These are phyloP conservation scores for Tolmerus cingulatus DNA, from an alignment of 2,888 invertebrate genomes.

Conservation along the genomic window DNA sequence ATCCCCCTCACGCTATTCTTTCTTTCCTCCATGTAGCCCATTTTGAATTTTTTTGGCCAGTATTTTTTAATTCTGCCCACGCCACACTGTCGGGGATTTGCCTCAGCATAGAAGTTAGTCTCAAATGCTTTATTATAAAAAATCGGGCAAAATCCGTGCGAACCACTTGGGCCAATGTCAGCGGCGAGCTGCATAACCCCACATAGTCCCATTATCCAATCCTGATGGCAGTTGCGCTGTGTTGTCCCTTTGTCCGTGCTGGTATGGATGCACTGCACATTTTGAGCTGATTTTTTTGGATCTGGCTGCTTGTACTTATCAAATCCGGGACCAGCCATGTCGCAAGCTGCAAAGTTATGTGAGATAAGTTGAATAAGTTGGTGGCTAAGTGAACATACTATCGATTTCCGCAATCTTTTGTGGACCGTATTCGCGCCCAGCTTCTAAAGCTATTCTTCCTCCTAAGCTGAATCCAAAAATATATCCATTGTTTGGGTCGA, in stretches of 20 bases:
- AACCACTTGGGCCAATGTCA: slow-evolving; percentile 49
- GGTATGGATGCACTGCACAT: slow-evolving; percentile 54
- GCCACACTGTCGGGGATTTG: slow-evolving; percentile 50
- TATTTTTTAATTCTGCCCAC: slow-evolving; percentile 25
- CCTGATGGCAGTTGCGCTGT: slow-evolving; percentile 53
- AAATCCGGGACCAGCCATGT: slow-evolving; percentile 53
- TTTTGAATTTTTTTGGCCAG: slow-evolving; percentile 51
- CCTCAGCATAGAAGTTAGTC: slow-evolving; percentile 51
- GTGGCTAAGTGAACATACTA: slow-evolving; percentile 43
- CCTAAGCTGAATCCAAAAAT: slow-evolving; percentile 54
- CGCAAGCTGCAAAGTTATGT: slow-evolving; percentile 49
- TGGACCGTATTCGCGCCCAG: slow-evolving; percentile 50
- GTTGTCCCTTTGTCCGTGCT: slow-evolving; percentile 52
- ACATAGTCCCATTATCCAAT: slow-evolving; percentile 55
- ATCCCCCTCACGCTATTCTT: slow-evolving; percentile 49
- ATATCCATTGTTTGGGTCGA: slow-evolving; percentile 50
- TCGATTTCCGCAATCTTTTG: slow-evolving; percentile 51
- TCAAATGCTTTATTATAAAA: slow-evolving; percentile 53
- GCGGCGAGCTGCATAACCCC: slow-evolving; percentile 52
- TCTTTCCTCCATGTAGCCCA: slow-evolving; percentile 53
- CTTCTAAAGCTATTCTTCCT: slow-evolving; percentile 52
- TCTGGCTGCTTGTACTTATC: slow-evolving; percentile 48
- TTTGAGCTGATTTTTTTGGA: slow-evolving; percentile 51
- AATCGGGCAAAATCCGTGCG: slow-evolving; percentile 53
- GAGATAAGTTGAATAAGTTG: not conserved